These are phyloP conservation scores for Saccopteryx leptura DNA, from an alignment of 2,113 vertebrate species.

Conservation along the genomic window DNA sequence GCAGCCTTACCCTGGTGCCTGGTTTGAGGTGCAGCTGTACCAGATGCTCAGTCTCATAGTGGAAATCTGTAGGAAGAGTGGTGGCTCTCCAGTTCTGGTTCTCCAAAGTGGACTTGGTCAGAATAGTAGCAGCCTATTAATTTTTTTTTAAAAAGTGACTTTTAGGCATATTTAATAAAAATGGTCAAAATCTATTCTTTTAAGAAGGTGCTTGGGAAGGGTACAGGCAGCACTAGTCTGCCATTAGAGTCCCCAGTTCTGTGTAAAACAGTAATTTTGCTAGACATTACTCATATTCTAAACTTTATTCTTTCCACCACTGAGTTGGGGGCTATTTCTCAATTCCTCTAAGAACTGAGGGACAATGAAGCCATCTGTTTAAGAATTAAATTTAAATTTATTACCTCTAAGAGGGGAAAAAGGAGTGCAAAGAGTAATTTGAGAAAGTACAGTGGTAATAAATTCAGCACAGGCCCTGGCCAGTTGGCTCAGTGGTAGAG, in stretches of 20 bases:
- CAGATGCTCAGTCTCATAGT: conserved; percentile 91
- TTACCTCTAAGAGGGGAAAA: neutral
- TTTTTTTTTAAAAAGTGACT: neutral
- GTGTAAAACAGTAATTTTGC: neutral
- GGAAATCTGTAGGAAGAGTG: conserved; percentile 94
- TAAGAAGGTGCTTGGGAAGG: neutral
- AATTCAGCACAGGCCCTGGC: conserved; percentile 89
- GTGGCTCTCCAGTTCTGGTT: conserved; percentile 89
- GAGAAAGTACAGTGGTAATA: conserved; percentile 23
- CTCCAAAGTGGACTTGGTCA: conserved; percentile 91
- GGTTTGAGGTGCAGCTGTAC: conserved; percentile 94
- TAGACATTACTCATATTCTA: neutral
- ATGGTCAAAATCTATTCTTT: neutral
- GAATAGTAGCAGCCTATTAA: conserved; percentile 90
- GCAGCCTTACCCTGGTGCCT: conserved; percentile 88
- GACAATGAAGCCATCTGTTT: neutral
- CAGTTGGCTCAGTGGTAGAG: too few species aligned
- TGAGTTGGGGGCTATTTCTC: conserved; percentile 19
- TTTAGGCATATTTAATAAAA: conserved; percentile 46
- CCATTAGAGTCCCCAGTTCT: neutral
- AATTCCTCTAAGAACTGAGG: neutral
- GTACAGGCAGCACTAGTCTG: neutral
- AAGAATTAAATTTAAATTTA: conserved; percentile 47
- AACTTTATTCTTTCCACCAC: neutral
- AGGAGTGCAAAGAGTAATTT: neutral